Evolutionary conservation across 2,113 vertebrate species (phyloP), one percentile per base, ranked within the genome.

Genomic region (Taxidea taxus): DNA sequence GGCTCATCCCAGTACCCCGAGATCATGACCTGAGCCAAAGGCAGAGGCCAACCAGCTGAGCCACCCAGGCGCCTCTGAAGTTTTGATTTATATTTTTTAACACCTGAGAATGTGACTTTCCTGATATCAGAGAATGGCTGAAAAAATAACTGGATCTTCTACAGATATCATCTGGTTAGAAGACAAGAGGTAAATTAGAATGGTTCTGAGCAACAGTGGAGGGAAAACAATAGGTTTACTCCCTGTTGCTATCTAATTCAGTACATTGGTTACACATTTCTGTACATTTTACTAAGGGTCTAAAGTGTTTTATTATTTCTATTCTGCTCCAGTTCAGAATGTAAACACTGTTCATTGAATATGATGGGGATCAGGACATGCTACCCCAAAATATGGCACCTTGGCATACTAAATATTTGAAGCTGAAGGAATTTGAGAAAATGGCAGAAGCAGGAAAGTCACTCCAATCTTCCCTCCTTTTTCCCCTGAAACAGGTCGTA

Each of bases 251-350:
- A 68, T 42, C 20, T 21, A 58, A 44, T 68, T 83, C 47, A 83
- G 62, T 70, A 77, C 13, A 51, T 20, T 51, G 37, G 37, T 72
- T 95, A 78, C 2, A 66, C 13, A 78, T 72, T 90, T 97, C 42
- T 66, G 42, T 56, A 37, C 29, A 51, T 90, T 92, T 97, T 92
- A 49, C 39, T 75, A 86, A 85, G 80, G 27, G 37, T 87, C 58
- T 94, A 66, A 90, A 81, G 31, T 31, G 87, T 90, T 82, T 93
- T 44, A 83, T 81, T 70, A 82, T 84, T 87, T 72, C 34, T 91
- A 25, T 87, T 70, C 37, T 93, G 27, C 34, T n/a, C 12, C 13
- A 37, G 51, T 42, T 7, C 83, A 87, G 42, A 93, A 95, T 56
- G 70, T 90, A 87, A 87, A 74, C 21, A 60, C 37, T 87, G 4